Base-by-base conservation (phyloP, 2,113 vertebrate species). In the Lepisosteus oculatus region DNA sequence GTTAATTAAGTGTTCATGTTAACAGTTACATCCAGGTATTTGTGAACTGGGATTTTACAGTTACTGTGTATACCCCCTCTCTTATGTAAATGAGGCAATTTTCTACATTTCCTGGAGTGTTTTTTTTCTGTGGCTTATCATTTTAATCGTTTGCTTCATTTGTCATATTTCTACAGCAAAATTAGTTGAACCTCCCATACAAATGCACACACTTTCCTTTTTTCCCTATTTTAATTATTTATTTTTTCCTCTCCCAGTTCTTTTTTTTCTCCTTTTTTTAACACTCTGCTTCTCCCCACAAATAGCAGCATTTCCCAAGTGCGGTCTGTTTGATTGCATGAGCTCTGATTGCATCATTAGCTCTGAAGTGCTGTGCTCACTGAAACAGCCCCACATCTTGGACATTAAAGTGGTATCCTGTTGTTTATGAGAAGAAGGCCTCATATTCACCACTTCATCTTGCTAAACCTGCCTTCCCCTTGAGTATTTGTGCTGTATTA, bases 331-430 rank as follows among this genome's bases (percentile, higher is more conserved):
- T 93, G 94, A 94, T 93, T 93, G 93, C 92, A 89, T 87, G 88
- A 85, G 87, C 87, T 91, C 87, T 92, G 92, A 93, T 93, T 93
- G 93, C 92, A 94, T 93, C 94, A 92, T 94, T 94, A 94, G 92
- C 89, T 88, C 89, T 93, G 91, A 91, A 93, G 94, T 92, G 91
- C 92, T 90, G 90, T 93, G 94, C 92, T 94, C 92, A 90, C 90
- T 92, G 92, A 90, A 88, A 94, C 93, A 92, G 91, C 87, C 91
- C 86, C 87, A 89, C 91, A 87, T 92, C 91, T 89, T 91, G 93
- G 92, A 94, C 93, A 91, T 94, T 95, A 94, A 92, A 92, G 92
- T 89, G 93, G 91, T 90, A 87, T 92, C 92, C 91, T 87, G 90
- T 90, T 90, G 92, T 93, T 95, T 91, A 93, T 90, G 92, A 93